Evolutionary conservation across 2,888 invertebrate species (phyloP), one percentile per base, ranked within the genome.

Genomic region (Megalurothrips usitatus): DNA sequence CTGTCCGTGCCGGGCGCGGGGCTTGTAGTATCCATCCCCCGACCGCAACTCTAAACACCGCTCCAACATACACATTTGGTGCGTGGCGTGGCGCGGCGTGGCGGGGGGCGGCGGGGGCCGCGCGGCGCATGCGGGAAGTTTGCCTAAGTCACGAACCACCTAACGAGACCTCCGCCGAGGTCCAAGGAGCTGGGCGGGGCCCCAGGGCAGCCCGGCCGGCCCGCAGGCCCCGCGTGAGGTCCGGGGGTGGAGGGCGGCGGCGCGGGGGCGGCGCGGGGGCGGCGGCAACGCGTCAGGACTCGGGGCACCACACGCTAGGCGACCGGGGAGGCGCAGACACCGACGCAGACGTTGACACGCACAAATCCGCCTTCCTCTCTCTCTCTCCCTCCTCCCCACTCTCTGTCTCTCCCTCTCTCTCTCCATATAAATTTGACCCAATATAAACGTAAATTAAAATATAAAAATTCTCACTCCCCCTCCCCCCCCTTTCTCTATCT

Each of bases 21-120:
- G 9, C 68, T 75, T 58, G 58, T 58, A 58, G 23, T 75, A 58
- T 58, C 58, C 58, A 17, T 58, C 58, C 68, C 19, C 26, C 23
- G 68, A 75, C 68, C 68, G 68, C 68, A 75, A 75, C 68, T 75
- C 68, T 75, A 75, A 75, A 75, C 68, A 75, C 23, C 23, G 68
- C 34, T 4, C 68, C 68, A 75, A 75, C 68, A 75, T 26, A 75
- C 68, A 75, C 68, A 75, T 75, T 75, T 75, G 68, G 68, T 75
- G 26, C 14, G 68, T 8, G 26, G 68, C 68, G 26, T 19, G 58
- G 58, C 58, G 19, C 14, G 58, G 52, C 52, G 52, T 19, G 52
- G 52, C 52, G 12, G 14, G 4, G 52, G 2, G 19, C 52, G 68
- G 68, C 49, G 12, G 10, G 49, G 49, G 10, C 9, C 49, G 68